Base-by-base conservation (phyloP, 2,113 vertebrate species). In the Aegithalos caudatus region DNA sequence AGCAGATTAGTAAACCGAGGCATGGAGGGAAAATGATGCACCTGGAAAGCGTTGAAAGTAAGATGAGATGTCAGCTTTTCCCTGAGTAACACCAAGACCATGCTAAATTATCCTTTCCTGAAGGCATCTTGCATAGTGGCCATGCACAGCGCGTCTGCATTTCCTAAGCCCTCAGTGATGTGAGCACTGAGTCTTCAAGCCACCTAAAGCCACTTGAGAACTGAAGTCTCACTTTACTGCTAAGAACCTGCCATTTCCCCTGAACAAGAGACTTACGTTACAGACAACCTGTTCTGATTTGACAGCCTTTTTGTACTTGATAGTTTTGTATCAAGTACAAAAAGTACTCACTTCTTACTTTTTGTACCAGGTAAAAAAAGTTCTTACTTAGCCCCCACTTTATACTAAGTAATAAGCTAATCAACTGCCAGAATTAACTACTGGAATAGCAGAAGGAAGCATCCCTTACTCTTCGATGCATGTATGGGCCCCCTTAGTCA, bases 401-500 rank as follows among this genome's bases (percentile, higher is more conserved):
- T 37, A 9, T 60, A 28, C 0, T 40, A 60, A 45, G 13, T 85
- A 76, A 27, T 35, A 37, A 81, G 3, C 29, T 81, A 35, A 54
- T 71, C 22, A 51, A 5, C 61, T 83, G 16, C 61, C 1, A 2
- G 42, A 69, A 38, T 83, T 48, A 51, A 22, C n/a, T 83, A 5
- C 42, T 1, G 1, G 42, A 66, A 25, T 66, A 76, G 35, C 14
- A 51, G 62, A 81, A 80, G 44, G 44, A 66, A 40, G 14, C 16
- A 47, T 51, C 13, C 11, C 31, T 60, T 93, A 47, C 60, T 86
- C 42, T 66, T 88, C 2, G 6, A 7, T 53, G 23, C 1, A 1
- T 17, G 4, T 67, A 23, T 0, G 0, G 28, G 18, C 14, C 29
- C 17, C 4, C 9, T 28, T 2, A 2, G 0, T 57, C 11, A 45